Conservation (phyloP, 2,797 vertebrate genomes). For the Ctenopoma multispine region DNA sequence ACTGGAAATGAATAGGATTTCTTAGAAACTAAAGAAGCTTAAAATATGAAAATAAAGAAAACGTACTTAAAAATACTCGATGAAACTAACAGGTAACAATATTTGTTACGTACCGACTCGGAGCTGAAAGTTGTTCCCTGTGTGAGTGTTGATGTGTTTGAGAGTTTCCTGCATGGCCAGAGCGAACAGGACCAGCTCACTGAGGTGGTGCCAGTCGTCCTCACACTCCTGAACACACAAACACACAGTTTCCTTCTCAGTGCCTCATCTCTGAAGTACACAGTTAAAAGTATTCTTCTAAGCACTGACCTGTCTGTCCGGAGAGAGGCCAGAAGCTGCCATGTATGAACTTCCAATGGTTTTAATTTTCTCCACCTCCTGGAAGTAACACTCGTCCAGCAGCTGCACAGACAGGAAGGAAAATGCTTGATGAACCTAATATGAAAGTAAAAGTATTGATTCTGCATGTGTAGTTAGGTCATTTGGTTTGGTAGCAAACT, state of each 20-base stretch:
- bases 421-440: too few relatives aligned
- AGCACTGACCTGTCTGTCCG: constrained; percentile 58
- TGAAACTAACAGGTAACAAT: too few relatives aligned
- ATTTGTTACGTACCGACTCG: constrained; percentile 65
- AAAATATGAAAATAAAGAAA: too few relatives aligned
- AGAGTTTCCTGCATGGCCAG: constrained; percentile 81
- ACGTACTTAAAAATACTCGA: too few relatives aligned
- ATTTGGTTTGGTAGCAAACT: too few relatives aligned
- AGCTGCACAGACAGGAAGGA: constrained; percentile 54
- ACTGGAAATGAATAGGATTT: too few relatives aligned
- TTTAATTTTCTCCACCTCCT: constrained; percentile 83
- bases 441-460: too few relatives aligned
- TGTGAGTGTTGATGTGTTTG: constrained; percentile 71
- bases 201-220: constrained; percentile 77
- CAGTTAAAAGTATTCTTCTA: neutral
- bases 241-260: neutral
- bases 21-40: too few relatives aligned
- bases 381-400: constrained; percentile 77
- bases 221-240: constrained; percentile 40
- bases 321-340: constrained; percentile 80
- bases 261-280: neutral
- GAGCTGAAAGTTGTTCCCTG: constrained; percentile 75
- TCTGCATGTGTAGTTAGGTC: too few relatives aligned
- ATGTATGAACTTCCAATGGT: constrained; percentile 83
- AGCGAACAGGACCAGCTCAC: constrained; percentile 78